Evolutionary conservation across 2,797 vertebrate genomes (phyloP).

Genomic region (Rhabdophis nuchalis): DNA sequence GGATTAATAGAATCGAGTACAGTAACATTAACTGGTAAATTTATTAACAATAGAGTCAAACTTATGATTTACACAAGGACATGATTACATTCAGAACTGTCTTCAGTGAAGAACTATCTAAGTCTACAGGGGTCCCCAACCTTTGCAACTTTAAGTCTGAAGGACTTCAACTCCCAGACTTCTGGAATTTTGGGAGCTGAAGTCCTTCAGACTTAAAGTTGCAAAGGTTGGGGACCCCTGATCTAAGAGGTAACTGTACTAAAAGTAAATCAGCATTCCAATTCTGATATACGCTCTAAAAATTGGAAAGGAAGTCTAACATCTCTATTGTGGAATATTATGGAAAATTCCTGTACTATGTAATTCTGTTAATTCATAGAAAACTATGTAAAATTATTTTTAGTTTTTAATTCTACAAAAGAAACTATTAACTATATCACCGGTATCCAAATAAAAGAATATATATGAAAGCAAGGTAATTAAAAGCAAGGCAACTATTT

Average conservation of each 20-base stretch:
- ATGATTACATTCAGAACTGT: not conserved
- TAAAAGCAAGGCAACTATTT: not conserved
- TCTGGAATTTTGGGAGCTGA: no score
- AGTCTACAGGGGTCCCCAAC: no score
- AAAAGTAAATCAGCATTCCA: not conserved
- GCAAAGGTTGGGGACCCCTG: no score
- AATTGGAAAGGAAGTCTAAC: not conserved
- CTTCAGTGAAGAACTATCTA: not conserved
- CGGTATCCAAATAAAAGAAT: not conserved
- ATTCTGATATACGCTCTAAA: not conserved
- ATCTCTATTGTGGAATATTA: not conserved
- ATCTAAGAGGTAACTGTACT: not conserved
- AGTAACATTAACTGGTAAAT: not conserved
- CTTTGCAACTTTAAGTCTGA: no score
- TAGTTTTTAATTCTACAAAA: not conserved
- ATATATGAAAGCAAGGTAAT: not conserved
- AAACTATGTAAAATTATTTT: not conserved
- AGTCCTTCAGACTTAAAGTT: no score
- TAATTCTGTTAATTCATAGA: not conserved
- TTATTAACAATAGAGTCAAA: not conserved
- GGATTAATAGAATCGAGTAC: not conserved
- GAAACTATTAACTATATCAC: not conserved
- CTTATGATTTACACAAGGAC: not conserved
- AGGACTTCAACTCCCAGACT: no score
- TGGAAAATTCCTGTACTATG: not conserved